A percentile compares a stretch with the other conserved stretches of the same genome.
Evolutionary conservation across 2,888 invertebrate genomes (phyloP).

Genomic region (Sialis fuliginosa): DNA sequence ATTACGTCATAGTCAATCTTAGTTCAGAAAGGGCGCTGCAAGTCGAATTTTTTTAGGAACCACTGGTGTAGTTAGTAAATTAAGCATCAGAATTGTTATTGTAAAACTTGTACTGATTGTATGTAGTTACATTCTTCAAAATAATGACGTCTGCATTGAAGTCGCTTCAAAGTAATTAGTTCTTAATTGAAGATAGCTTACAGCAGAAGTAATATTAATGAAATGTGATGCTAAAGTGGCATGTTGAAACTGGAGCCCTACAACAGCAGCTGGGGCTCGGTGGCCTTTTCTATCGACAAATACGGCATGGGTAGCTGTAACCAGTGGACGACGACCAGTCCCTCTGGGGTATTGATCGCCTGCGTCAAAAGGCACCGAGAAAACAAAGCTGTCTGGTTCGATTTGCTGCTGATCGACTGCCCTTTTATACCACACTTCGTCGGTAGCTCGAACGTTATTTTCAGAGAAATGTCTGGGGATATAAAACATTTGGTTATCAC

Average conservation of each 20-base stretch:
- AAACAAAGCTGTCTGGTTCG: constrained; percentile 80
- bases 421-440: constrained; percentile 78
- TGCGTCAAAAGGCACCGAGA: constrained; percentile 68
- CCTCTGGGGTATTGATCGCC: constrained; percentile 25
- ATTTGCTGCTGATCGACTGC: constrained; percentile 78
- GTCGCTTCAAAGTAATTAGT: background rate
- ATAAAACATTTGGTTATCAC: constrained; percentile 1
- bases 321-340: constrained; percentile 39
- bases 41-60: too few species aligned
- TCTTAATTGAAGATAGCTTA: constrained; percentile 23
- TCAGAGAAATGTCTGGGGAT: constrained; percentile 61
- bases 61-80: too few species aligned
- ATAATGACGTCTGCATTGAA: too few species aligned
- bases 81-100: too few species aligned
- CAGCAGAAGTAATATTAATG: constrained; percentile 74
- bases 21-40: too few species aligned
- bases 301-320: constrained; percentile 82
- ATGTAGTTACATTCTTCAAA: too few species aligned
- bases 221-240: constrained; percentile 69
- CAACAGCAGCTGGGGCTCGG: constrained; percentile 76
- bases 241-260: constrained; percentile 78
- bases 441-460: constrained; percentile 61
- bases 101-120: too few species aligned
- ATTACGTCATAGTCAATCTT: too few species aligned
- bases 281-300: constrained; percentile 71